Evolutionary conservation across 2,888 invertebrate species (phyloP), one percentile per base, ranked within the genome.

Genomic region (Cephus rjabovi): DNA sequence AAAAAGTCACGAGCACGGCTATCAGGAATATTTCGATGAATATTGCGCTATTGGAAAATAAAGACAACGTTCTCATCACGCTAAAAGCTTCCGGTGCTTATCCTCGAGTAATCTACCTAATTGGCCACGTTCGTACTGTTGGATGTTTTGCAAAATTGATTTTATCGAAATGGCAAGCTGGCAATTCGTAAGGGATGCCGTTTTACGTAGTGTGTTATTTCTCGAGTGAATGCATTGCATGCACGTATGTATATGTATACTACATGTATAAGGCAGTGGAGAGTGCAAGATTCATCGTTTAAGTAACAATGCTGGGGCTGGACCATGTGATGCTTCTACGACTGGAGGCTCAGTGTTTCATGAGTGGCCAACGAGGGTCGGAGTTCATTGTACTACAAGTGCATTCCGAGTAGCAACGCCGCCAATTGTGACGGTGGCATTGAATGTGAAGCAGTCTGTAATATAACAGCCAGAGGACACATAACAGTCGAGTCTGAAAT

Each of bases 321-420:
- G 56, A 56, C 56, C 56, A 56, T 56, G 56, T 23, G 9, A 23
- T 56, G 56, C 56, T 56, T 56, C 56, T 56, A 56, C 56, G 56
- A 56, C 56, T 56, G 56, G 56, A 56, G 56, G 56, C 56, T 56
- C 56, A 56, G 56, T 56, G 56, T 56, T 56, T 56, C 56, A 56
- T 56, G 56, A 56, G 56, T 78, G 78, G 78, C 77, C 80, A 79
- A 37, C 79, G 81, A 86, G 89, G 89, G 87, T 89, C 89, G 89
- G 87, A 89, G 90, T 90, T 90, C 89, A 91, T 90, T 88, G 90
- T 89, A 88, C 90, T 87, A 87, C 88, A 88, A 89, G 88, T 88
- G 87, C 87, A 87, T 89, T 87, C 87, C 86, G 85, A 86, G 88
- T 87, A 80, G 78, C 84, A 80, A 83, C 86, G 79, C 82, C 83